Percentiles rank a stretch among this genome's conserved stretches.
These are phyloP conservation scores for Chloropsis cyanopogon DNA, from an alignment of 2,113 vertebrate genomes.

Conservation along the genomic window DNA sequence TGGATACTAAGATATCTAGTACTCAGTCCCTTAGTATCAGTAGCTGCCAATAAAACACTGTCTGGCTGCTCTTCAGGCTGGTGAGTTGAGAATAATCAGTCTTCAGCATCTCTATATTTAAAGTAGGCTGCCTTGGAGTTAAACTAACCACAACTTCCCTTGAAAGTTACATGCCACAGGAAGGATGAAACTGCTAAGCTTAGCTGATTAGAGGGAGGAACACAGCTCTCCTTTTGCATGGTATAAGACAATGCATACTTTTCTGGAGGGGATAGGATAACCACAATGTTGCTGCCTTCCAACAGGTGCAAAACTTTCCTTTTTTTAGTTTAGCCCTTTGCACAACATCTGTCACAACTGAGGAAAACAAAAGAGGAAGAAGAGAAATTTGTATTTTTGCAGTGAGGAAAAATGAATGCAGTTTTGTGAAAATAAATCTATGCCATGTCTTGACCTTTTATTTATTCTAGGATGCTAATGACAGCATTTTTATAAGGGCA, in stretches of 20 bases:
- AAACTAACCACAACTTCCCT: conserved; percentile 59
- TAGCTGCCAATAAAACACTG: not conserved
- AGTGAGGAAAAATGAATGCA: not conserved
- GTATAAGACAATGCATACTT: not conserved
- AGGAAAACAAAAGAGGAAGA: conserved; percentile 58
- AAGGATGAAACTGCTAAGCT: conserved; percentile 58
- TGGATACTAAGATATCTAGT: not conserved
- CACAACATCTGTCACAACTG: conserved; percentile 28
- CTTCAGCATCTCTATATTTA: conserved; percentile 58
- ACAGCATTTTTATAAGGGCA: not conserved
- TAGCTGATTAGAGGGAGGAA: conserved; percentile 29
- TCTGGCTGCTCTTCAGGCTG: not conserved
- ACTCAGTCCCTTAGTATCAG: not conserved
- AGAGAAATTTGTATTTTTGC: not conserved
- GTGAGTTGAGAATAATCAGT: not conserved
- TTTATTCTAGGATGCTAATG: not conserved
- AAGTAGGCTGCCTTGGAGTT: not conserved
- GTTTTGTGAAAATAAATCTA: not conserved
- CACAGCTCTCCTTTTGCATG: not conserved
- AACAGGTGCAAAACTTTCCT: conserved; percentile 47
- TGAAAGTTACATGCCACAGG: conserved; percentile 25
- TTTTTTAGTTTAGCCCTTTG: conserved; percentile 25
- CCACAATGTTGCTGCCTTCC: conserved; percentile 29
- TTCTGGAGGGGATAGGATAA: conserved; percentile 9
- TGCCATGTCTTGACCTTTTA: not conserved